These are phyloP conservation scores for Chionodraco myersi DNA, from an alignment of 2,113 vertebrate genomes.

Conservation along the genomic window DNA sequence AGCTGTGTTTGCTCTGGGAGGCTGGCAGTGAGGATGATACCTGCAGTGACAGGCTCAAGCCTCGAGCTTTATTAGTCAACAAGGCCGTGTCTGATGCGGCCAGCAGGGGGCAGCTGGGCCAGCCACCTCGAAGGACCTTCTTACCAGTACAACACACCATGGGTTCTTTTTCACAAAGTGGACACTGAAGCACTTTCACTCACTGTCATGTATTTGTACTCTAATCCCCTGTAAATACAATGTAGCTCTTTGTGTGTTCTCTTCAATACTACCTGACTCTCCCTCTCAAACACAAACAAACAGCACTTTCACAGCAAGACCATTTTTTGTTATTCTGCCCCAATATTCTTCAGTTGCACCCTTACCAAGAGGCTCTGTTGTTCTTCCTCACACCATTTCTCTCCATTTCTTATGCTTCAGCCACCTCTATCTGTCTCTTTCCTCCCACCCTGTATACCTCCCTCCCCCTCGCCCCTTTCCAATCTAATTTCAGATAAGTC, in stretches of 20 bases:
- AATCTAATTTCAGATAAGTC: constrained; percentile 83
- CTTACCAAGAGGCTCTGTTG: constrained; percentile 40
- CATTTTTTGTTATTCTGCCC: constrained; percentile 12
- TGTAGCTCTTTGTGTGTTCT: constrained; percentile 20
- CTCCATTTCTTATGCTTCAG: constrained; percentile 69
- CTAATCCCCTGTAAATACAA: constrained; percentile 50
- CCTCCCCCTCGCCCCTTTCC: constrained; percentile 72
- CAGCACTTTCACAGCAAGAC: background rate
- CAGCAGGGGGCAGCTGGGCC: constrained; percentile 62
- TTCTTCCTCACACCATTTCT: constrained; percentile 66
- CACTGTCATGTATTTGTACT: constrained; percentile 77
- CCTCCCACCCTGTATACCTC: constrained; percentile 73
- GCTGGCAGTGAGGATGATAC: constrained; percentile 80
- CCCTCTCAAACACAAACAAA: background rate
- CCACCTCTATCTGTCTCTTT: constrained; percentile 77
- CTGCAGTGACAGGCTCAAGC: constrained; percentile 80
- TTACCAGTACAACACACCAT: constrained; percentile 40
- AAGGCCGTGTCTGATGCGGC: constrained; percentile 76
- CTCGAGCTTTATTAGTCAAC: constrained; percentile 83
- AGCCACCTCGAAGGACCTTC: constrained; percentile 47
- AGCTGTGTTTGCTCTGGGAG: constrained; percentile 85
- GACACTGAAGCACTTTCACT: constrained; percentile 38
- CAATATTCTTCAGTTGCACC: constrained; percentile 53
- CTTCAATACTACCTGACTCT: constrained; percentile 4
- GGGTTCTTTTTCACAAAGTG: constrained; percentile 34